phyloP scores from a whole-genome alignment of 2,888 invertebrate species.

The Chrysomela aeneicollis region DNA sequence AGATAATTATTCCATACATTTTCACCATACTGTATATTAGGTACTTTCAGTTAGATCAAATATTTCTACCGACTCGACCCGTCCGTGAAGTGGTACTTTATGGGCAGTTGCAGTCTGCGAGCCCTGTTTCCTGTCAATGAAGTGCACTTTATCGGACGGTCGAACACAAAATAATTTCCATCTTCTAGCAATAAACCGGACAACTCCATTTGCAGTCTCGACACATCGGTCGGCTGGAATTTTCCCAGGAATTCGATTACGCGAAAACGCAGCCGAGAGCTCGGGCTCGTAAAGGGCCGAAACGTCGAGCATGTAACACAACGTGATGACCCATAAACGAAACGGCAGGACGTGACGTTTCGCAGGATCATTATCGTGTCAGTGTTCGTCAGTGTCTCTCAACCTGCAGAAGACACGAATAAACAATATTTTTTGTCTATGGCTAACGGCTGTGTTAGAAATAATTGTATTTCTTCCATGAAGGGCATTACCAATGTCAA shows the following conservation, averaged over 20 bases:
- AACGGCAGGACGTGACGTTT: constrained; percentile 45
- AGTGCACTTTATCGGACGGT: background rate
- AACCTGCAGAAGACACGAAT: constrained; percentile 31
- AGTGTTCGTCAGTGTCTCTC: no score
- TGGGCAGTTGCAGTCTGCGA: no score
- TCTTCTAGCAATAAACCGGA: constrained; percentile 5
- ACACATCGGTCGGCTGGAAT: constrained; percentile 27
- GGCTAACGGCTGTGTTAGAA: no score
- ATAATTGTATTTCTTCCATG: no score
- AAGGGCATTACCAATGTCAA: no score
- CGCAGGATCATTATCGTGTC: constrained; percentile 49
- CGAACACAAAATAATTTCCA: background rate
- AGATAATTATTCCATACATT: no score
- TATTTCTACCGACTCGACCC: no score
- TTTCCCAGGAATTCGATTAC: constrained; percentile 47
- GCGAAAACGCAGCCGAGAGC: constrained; percentile 34
- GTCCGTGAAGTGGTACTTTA: no score
- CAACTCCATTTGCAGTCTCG: constrained; percentile 6
- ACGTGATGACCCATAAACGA: constrained; percentile 52
- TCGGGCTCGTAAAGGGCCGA: constrained; percentile 30
- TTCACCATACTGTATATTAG: no score
- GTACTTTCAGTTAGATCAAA: no score
- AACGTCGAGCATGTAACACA: constrained; percentile 42
- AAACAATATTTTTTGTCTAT: constrained; percentile 40
- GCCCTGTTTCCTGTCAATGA: no score